These are phyloP conservation scores for Lamellibrachia luymesi DNA, from an alignment of 1,140 invertebrate genomes.

Conservation along the genomic window DNA sequence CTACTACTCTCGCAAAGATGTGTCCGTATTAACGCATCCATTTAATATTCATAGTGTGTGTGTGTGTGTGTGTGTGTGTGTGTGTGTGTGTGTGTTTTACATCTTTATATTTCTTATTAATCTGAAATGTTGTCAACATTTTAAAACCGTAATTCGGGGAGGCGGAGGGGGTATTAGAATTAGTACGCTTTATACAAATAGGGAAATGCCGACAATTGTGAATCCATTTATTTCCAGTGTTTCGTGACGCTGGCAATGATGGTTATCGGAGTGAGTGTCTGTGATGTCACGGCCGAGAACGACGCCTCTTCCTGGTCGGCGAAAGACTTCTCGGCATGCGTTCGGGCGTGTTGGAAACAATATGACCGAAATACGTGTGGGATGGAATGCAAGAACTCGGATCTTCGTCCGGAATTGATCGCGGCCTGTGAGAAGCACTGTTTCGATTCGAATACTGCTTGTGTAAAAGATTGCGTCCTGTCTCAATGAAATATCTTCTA, in stretches of 20 bases:
- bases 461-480: not conserved
- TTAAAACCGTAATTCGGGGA: too few species aligned
- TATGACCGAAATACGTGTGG: not conserved
- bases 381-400: not conserved
- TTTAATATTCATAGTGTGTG: too few species aligned
- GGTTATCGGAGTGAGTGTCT: not conserved
- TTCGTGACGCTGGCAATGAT: not conserved
- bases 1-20: too few species aligned
- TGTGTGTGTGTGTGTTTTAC: too few species aligned
- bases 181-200: too few species aligned
- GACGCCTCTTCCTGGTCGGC: not conserved
- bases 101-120: too few species aligned
- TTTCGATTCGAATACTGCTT: not conserved
- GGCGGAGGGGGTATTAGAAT: too few species aligned
- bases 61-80: too few species aligned
- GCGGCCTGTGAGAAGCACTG: not conserved
- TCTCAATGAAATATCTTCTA: not conserved
- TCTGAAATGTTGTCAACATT: too few species aligned
- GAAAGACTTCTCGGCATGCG: not conserved
- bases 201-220: too few species aligned
- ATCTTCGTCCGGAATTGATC: not conserved
- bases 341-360: not conserved
- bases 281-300: not conserved
- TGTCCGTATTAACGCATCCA: too few species aligned
- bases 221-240: not conserved